Evolutionary conservation across 2,888 invertebrate species (phyloP).

Genomic region (Epinotia nisella): DNA sequence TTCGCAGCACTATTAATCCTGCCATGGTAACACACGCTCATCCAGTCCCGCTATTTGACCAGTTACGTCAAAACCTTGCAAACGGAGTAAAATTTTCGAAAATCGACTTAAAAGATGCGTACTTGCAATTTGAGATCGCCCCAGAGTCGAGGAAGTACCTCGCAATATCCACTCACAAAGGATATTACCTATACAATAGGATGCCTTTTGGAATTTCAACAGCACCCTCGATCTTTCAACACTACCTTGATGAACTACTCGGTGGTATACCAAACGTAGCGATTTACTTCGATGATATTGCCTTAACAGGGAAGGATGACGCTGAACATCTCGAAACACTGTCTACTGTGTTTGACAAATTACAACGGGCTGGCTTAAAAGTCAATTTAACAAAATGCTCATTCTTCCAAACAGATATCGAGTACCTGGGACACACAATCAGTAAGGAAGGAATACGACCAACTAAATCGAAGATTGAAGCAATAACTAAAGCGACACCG

Average conservation of each 20-base stretch:
- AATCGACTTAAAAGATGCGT: conserved; percentile 16
- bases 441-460: too few species aligned
- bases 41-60: conserved; percentile 44
- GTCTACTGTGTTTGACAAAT: conserved; percentile 15
- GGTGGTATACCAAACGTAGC: conserved; percentile 35
- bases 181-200: conserved; percentile 32
- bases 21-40: conserved; percentile 30
- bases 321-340: conserved; percentile 28
- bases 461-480: too few species aligned
- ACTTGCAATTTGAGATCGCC: conserved; percentile 29
- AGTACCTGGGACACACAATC: too few species aligned
- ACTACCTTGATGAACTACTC: conserved; percentile 36
- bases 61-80: conserved; percentile 31
- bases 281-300: conserved; percentile 43
- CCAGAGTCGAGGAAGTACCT: conserved; percentile 24
- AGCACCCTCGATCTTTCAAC: conserved; percentile 45
- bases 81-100: conserved; percentile 10
- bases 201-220: conserved; percentile 43
- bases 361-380: conserved; percentile 16
- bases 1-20: conserved; percentile 34
- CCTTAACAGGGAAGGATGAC: conserved; percentile 20
- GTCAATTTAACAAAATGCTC: too few species aligned
- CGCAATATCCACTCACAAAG: conserved; percentile 20
- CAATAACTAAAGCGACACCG: neutral
- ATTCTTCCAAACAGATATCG: too few species aligned